phyloP scores from a whole-genome alignment of 1,140 invertebrate genomes.

The Lucilia cuprina region DNA sequence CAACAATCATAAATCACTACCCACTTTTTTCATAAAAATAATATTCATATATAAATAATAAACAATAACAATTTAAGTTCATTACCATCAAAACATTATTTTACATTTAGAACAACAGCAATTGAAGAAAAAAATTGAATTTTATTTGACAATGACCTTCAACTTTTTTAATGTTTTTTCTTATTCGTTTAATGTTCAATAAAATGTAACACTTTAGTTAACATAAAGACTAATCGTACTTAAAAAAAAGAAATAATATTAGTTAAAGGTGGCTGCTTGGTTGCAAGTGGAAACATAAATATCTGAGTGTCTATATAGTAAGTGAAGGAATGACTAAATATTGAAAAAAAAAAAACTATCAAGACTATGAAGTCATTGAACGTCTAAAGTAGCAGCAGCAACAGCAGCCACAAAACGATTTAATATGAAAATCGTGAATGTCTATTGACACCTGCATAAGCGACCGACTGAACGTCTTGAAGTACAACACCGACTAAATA shows the following conservation, averaged over 20 bases:
- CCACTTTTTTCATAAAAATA: too few species aligned
- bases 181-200: background rate
- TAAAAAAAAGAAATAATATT: background rate
- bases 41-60: too few species aligned
- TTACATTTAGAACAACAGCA: background rate
- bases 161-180: background rate
- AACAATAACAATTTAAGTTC: background rate
- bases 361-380: constrained; percentile 8
- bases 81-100: background rate
- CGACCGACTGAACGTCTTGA: background rate
- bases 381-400: background rate
- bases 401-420: background rate
- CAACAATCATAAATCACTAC: too few species aligned
- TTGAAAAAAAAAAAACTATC: background rate
- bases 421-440: constrained; percentile 6
- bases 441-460: background rate
- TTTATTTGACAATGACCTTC: background rate
- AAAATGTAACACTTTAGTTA: background rate
- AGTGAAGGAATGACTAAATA: background rate
- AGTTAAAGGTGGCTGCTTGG: background rate
- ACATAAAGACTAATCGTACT: background rate
- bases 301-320: background rate
- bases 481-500: background rate
- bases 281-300: background rate
- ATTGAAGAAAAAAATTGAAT: background rate